Conservation (phyloP, 2,113 vertebrate genomes). For the Tragelaphus imberbis region DNA sequence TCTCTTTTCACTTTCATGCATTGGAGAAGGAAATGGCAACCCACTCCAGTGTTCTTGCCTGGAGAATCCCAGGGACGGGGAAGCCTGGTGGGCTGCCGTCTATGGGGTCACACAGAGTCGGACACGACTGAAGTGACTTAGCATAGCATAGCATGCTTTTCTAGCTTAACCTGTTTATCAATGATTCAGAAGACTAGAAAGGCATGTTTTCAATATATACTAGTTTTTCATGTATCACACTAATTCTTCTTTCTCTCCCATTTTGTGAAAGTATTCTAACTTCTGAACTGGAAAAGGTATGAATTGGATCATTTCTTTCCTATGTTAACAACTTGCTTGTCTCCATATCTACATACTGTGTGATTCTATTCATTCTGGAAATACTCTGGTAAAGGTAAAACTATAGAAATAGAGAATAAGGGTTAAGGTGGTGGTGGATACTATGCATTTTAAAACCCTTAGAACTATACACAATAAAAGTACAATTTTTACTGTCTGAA, state of each 20-base stretch:
- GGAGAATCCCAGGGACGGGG: too few relatives aligned
- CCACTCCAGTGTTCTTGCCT: too few relatives aligned
- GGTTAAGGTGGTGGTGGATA: background rate
- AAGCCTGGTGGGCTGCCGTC: too few relatives aligned
- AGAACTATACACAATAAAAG: background rate
- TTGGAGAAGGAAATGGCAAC: too few relatives aligned
- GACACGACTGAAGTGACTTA: too few relatives aligned
- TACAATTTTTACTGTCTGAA: background rate
- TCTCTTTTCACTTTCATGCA: too few relatives aligned
- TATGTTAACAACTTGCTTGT: background rate
- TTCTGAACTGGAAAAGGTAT: conserved; percentile 6
- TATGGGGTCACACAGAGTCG: too few relatives aligned
- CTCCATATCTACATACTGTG: background rate
- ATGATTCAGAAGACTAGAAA: background rate
- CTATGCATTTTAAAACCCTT: background rate
- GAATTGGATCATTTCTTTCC: background rate
- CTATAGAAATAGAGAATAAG: background rate
- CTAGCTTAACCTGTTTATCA: background rate
- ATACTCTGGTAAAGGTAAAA: conserved; percentile 5
- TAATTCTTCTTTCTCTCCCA: background rate
- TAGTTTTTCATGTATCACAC: background rate
- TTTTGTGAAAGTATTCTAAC: background rate
- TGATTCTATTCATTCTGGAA: background rate
- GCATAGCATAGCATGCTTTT: background rate
- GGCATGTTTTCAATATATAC: background rate